Base-by-base conservation (phyloP, 2,888 invertebrate species). In the Fragum whitleyi region DNA sequence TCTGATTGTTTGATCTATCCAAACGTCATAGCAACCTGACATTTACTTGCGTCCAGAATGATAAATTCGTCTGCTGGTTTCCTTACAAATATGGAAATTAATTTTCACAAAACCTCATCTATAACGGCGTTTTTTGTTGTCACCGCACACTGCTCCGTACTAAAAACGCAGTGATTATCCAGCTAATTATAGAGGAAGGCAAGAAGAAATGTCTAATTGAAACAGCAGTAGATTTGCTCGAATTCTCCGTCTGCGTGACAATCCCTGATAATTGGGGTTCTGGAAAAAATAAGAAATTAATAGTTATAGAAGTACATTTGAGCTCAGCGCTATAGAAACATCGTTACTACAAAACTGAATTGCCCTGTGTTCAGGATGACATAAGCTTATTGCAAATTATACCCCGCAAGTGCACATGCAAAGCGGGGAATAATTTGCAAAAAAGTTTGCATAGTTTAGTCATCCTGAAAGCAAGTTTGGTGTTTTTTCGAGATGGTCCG, bases 101-200 rank as follows among this genome's bases (percentile, higher is more conserved):
- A 47, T 47, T 47, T 47, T 47, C 47, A 47, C 47, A 47, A 47
- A 47, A 14, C n/a, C 47, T n/a, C 57, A 26, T 57, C 57, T 7
- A 21, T 57, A 26, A 57, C 57, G 19, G 5, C 11, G 19, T 11
- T 19, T n/a, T n/a, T 21, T 21, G 65, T 1, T 65, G 65, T 65
- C 65, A 65, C 65, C 65, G 65, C 65, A 21, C 42, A 42, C 21
- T 21, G 39, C 16, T 36, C 21, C n/a, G 26, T 16, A 42, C 16
- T 42, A 42, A 36, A 42, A 36, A 42, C 21, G n/a, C 42, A 16
- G 29, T 26, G 21, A 65, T 65, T 65, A 65, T 14, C 21, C 23
- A 23, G 42, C 65, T 65, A 65, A 65, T 65, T 65, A 65, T 65
- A 21, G 65, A 36, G n/a, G 42, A 65, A 65, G 42, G 42, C 65